phyloP scores from a whole-genome alignment of 2,113 vertebrate species.

The Dipodomys merriami region DNA sequence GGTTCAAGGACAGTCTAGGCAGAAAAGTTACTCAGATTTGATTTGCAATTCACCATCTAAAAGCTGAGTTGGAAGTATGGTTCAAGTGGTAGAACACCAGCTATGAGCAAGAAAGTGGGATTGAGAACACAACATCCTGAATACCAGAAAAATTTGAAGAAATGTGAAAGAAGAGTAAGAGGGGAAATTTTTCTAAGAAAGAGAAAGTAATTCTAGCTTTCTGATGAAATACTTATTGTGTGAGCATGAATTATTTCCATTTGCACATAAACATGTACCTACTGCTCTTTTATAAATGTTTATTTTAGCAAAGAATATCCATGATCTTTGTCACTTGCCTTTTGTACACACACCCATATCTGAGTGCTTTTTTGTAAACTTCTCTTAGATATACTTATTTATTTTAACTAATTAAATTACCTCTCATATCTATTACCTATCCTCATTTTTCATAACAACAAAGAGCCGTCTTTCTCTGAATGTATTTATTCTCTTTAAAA shows the following conservation, averaged over 20 bases:
- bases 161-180: rapidly evolving
- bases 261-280: not conserved
- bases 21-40: too few species aligned
- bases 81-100: too few species aligned
- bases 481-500: conserved; percentile 43
- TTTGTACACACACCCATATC: not conserved
- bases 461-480: not conserved
- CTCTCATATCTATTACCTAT: not conserved
- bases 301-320: conserved; percentile 29
- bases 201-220: not conserved
- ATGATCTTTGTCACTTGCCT: not conserved
- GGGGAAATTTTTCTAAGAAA: not conserved
- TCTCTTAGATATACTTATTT: not conserved
- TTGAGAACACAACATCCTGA: too few species aligned
- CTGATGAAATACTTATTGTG: not conserved
- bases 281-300: conserved; percentile 37
- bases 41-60: too few species aligned
- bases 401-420: conserved; percentile 56
- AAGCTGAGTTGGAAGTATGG: too few species aligned
- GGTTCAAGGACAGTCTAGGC: too few species aligned
- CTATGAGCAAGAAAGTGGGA: too few species aligned
- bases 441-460: not conserved
- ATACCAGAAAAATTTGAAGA: not conserved
- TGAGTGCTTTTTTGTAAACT: conserved; percentile 18
- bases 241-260: not conserved